Conservation (phyloP, 2,113 vertebrate species). For the Oceanites oceanicus region DNA sequence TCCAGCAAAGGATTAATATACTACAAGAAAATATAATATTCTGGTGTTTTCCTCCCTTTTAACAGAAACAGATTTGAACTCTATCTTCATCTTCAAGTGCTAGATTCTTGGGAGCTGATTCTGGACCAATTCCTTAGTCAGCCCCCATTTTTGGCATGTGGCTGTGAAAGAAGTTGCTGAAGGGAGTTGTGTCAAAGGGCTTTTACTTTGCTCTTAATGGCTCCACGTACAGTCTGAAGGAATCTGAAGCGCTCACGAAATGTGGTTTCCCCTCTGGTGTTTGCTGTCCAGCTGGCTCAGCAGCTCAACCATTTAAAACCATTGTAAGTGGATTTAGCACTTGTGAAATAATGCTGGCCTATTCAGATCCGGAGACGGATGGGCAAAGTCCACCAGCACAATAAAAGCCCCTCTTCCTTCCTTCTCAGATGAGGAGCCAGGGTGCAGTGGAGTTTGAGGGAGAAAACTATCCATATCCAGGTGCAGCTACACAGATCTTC, state of each 20-base stretch:
- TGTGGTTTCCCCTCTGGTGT: constrained; percentile 64
- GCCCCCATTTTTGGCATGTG: background rate
- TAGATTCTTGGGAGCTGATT: background rate
- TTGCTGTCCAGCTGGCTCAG: constrained; percentile 67
- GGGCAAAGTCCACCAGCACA: constrained; percentile 27
- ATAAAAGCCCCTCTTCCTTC: background rate
- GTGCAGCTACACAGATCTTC: background rate
- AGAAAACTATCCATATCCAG: background rate
- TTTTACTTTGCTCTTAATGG: constrained; percentile 28
- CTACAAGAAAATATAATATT: background rate
- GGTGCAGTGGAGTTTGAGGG: background rate
- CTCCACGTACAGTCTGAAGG: constrained; percentile 24
- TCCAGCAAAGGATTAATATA: background rate
- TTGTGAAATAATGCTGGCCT: constrained; percentile 57
- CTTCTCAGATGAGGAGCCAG: background rate
- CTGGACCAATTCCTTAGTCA: background rate
- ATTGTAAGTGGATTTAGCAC: constrained; percentile 55
- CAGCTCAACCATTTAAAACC: constrained; percentile 51
- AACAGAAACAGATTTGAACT: background rate
- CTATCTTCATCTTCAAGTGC: background rate
- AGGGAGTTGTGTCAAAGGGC: constrained; percentile 36
- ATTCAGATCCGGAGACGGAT: constrained; percentile 15
- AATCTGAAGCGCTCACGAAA: constrained; percentile 47
- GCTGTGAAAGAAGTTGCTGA: background rate
- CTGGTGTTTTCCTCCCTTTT: background rate